phyloP scores from a whole-genome alignment of 2,888 invertebrate genomes.

The Frankliniella intonsa region DNA sequence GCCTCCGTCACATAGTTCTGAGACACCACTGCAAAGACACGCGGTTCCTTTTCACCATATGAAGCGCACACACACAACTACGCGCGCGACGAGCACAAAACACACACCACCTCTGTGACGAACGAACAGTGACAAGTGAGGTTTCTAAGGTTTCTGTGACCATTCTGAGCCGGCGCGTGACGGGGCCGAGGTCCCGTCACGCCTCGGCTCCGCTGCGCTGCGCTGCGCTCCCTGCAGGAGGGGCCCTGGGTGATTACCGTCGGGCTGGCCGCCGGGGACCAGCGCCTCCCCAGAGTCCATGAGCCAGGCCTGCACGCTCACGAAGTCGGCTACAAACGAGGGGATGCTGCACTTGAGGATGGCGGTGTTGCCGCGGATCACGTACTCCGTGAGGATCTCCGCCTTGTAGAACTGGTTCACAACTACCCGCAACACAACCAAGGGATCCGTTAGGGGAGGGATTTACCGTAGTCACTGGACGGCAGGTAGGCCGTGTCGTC shows the following conservation, averaged over 20 bases:
- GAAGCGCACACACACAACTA: background rate
- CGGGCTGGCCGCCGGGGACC: conserved; percentile 1
- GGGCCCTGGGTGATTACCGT: background rate
- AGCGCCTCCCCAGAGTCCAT: background rate
- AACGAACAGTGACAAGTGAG: background rate
- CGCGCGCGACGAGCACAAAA: background rate
- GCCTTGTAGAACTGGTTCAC: conserved; percentile 68
- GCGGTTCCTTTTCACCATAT: background rate
- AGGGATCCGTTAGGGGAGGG: background rate
- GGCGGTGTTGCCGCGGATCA: conserved; percentile 66
- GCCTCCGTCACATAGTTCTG: conserved; percentile 69
- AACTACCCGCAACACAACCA: conserved; percentile 48
- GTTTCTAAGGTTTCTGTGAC: background rate
- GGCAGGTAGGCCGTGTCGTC: conserved; percentile 57
- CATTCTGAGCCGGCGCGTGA: background rate
- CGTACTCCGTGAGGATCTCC: conserved; percentile 68
- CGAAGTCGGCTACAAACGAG: conserved; percentile 69
- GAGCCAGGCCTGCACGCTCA: conserved; percentile 65
- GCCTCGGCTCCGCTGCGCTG: background rate
- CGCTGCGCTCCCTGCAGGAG: no score
- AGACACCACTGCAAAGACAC: conserved; percentile 57
- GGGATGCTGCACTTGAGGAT: conserved; percentile 69
- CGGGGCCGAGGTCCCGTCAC: background rate
- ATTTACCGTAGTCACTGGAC: conserved; percentile 66
- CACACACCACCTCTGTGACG: background rate